Conservation (phyloP, 2,888 invertebrate genomes). For the Eupithecia dodoneata region DNA sequence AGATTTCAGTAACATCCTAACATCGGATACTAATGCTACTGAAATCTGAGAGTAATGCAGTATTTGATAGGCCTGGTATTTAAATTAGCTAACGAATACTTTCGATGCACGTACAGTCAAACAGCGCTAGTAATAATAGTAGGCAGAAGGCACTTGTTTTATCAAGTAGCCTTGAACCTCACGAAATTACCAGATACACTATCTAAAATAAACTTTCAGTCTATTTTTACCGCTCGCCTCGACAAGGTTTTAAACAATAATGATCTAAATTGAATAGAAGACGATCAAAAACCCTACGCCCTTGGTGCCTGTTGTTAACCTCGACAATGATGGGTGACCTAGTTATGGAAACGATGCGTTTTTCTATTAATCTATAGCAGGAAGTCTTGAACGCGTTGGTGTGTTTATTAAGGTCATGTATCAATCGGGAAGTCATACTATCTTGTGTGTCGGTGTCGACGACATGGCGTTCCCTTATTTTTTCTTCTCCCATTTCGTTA, state of each 20-base stretch:
- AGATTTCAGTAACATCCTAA: background rate
- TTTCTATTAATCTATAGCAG: conserved; percentile 55
- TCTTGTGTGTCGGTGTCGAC: background rate
- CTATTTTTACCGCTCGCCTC: conserved; percentile 20
- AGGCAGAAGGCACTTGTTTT: background rate
- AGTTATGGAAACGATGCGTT: conserved; percentile 60
- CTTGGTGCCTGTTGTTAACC: conserved; percentile 65
- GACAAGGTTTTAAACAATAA: conserved; percentile 1
- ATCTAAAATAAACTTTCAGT: conserved; percentile 22
- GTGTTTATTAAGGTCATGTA: conserved; percentile 5
- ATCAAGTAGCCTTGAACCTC: conserved; percentile 26
- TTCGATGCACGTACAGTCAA: background rate
- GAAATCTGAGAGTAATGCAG: background rate
- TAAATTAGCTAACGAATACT: background rate
- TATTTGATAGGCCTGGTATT: background rate
- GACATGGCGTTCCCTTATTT: background rate
- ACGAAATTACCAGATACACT: conserved; percentile 17
- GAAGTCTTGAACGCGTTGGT: conserved; percentile 41
- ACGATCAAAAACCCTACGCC: conserved; percentile 46
- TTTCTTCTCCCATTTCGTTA: background rate
- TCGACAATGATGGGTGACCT: conserved; percentile 56
- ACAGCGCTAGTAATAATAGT: background rate
- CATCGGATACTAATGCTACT: background rate
- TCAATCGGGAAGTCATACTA: conserved; percentile 8
- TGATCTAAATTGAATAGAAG: conserved; percentile 28